These are phyloP conservation scores for Pseudorhiza aurosa DNA, from an alignment of 30 jellyfish, hydroid and myxozoan species.

Conservation along the genomic window DNA sequence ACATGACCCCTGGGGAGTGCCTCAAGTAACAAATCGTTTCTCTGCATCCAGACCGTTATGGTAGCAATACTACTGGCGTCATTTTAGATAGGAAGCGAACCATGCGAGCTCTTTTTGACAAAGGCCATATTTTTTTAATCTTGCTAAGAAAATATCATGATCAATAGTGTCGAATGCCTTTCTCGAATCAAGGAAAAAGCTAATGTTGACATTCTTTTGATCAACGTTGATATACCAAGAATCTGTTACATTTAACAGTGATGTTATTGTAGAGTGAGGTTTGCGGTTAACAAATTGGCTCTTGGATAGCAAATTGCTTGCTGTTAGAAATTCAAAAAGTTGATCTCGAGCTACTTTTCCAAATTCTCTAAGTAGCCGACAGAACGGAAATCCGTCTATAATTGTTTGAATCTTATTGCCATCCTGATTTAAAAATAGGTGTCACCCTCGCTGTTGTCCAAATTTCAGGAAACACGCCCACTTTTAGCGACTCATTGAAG, in stretches of 20 bases:
- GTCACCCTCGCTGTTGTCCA: slow-evolving; percentile 27
- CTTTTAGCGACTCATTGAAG: not conserved
- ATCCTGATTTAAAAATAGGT: slow-evolving; percentile 26
- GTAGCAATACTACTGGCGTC: no score
- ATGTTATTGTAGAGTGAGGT: slow-evolving; percentile 22
- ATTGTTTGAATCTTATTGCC: not conserved
- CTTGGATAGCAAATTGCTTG: slow-evolving; percentile 13
- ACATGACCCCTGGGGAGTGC: no score
- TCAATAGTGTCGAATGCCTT: slow-evolving; percentile 22
- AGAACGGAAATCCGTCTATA: slow-evolving; percentile 15
- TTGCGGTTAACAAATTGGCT: slow-evolving; percentile 33
- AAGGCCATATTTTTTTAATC: slow-evolving; percentile 19
- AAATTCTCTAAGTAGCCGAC: slow-evolving; percentile 16
- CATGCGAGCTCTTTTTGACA: slow-evolving; percentile 16
- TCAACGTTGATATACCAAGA: slow-evolving; percentile 24
- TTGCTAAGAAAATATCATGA: slow-evolving; percentile 22
- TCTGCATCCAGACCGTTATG: no score
- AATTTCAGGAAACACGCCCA: not conserved
- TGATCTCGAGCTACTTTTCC: slow-evolving; percentile 12
- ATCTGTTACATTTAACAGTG: slow-evolving; percentile 33
- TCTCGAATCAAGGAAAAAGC: not conserved
- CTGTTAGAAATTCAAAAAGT: slow-evolving; percentile 27
- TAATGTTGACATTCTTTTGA: slow-evolving; percentile 3
- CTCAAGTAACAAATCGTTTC: no score
- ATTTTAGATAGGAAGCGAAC: not conserved